Base-by-base conservation (phyloP, 2,113 vertebrate species). In the Gnathonemus echidnorhynchus region DNA sequence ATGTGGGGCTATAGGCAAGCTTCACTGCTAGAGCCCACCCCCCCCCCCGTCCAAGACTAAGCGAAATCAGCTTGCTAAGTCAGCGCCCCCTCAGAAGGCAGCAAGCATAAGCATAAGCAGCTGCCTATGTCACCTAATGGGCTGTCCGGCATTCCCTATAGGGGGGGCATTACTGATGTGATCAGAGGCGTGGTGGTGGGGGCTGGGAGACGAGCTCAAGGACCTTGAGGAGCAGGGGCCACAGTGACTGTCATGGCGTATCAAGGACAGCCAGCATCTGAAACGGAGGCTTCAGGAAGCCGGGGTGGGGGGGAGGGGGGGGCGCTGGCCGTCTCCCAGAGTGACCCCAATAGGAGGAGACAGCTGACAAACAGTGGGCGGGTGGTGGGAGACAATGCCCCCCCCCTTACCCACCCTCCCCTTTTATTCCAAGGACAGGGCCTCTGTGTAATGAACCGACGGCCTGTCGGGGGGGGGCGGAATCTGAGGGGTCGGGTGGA, bases 171-270 rank as follows among this genome's bases (percentile, higher is more conserved):
- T 62, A 62, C 10, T n/a, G 24, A 27, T 66, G 58, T 10, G n/a
- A 77, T 17, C 10, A 17, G 70, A 74, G 70, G 70, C 15, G 35
- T 19, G 70, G 15, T 77, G 74, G 15, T 39, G 62, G 52, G 35
- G 85, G 87, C 31, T 42, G 70, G 74, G 70, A 39, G 27, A 39
- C 13, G 5, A 35, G 31, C 70, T 77, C 1, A 15, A 31, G 70
- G 74, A 39, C 88, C 92, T 83, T 90, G 93, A 94, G 94, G 93
- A 92, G 89, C 90, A 92, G 35, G 74, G 88, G 31, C 90, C 92
- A 92, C 92, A 93, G 90, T 90, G 93, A 94, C 93, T 92, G 94
- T 95, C 94, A 94, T 88, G 86, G 58, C 5, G 17, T 42, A 77
- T 77, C 35, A 39, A 77, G 70, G 70, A 42, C 70, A 77, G 74